Percentiles rank a stretch among this genome's conserved stretches.
phyloP scores from a whole-genome alignment of 2,888 invertebrate genomes.

The Zhuqinia jingwanae region DNA sequence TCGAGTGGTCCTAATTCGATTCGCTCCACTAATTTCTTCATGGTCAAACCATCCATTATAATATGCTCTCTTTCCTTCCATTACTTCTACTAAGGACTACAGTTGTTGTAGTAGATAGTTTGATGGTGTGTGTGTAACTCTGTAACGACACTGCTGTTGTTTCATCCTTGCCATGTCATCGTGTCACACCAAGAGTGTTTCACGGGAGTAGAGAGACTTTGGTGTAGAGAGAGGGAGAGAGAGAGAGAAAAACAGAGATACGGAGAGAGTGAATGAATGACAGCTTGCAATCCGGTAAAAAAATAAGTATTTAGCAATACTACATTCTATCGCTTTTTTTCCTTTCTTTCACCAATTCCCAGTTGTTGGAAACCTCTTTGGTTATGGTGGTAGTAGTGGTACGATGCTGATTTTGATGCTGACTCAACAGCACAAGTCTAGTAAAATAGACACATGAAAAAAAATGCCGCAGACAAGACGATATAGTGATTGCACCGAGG shows the following conservation, averaged over 20 bases:
- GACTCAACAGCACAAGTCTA: constrained; percentile 12
- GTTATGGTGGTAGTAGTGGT: not conserved
- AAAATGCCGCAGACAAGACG: not conserved
- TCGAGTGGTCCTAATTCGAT: constrained; percentile 58
- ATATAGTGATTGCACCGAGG: not conserved
- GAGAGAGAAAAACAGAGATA: too few species aligned
- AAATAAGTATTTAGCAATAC: not conserved
- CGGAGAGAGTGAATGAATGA: constrained; percentile 42
- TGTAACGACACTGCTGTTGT: not conserved
- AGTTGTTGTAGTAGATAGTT: too few species aligned
- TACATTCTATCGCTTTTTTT: not conserved
- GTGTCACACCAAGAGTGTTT: not conserved
- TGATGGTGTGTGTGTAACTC: too few species aligned
- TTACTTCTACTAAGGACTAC: not conserved
- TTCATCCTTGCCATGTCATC: not conserved
- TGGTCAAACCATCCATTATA: constrained; percentile 29
- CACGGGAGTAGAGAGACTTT: not conserved
- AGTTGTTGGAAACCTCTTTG: not conserved
- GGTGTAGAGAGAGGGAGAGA: not conserved
- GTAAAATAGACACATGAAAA: too few species aligned
- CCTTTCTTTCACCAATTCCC: not conserved
- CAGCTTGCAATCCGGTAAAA: not conserved
- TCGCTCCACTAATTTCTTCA: constrained; percentile 63
- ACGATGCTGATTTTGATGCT: not conserved
- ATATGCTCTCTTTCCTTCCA: not conserved